Evolutionary conservation across 2,797 vertebrate genomes (phyloP).

Genomic region (Platyrinchus mystaceus): DNA sequence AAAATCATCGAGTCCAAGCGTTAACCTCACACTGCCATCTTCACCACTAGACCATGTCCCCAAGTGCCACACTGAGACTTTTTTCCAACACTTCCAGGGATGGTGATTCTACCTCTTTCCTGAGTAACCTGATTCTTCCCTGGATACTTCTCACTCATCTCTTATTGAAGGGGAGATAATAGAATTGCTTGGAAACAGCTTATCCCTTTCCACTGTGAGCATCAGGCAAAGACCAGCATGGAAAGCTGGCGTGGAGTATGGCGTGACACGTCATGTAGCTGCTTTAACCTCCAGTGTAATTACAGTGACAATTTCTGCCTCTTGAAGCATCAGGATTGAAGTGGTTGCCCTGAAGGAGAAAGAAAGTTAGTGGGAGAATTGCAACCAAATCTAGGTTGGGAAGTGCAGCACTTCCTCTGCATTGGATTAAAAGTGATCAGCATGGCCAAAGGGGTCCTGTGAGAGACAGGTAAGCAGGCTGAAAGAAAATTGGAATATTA

Average conservation of each 20-base stretch:
- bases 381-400: background rate
- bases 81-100: background rate
- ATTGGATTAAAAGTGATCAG: constrained; percentile 24
- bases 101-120: background rate
- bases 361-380: background rate
- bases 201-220: background rate
- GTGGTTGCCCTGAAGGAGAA: background rate
- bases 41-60: background rate
- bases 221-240: background rate
- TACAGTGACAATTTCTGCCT: constrained; percentile 35
- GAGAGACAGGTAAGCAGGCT: constrained; percentile 23
- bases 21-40: background rate
- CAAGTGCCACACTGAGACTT: background rate
- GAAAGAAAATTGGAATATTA: constrained; percentile 47
- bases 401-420: background rate
- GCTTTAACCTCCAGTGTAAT: background rate
- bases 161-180: background rate
- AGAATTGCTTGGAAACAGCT: background rate
- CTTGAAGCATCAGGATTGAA: constrained; percentile 27
- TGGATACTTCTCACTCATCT: background rate
- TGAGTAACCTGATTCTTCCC: background rate
- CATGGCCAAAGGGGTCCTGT: background rate
- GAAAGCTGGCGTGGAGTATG: background rate
- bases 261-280: background rate
- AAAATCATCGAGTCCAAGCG: background rate